These are phyloP conservation scores for Polymixis lichenea DNA, from an alignment of 2,888 invertebrate genomes.

Conservation along the genomic window DNA sequence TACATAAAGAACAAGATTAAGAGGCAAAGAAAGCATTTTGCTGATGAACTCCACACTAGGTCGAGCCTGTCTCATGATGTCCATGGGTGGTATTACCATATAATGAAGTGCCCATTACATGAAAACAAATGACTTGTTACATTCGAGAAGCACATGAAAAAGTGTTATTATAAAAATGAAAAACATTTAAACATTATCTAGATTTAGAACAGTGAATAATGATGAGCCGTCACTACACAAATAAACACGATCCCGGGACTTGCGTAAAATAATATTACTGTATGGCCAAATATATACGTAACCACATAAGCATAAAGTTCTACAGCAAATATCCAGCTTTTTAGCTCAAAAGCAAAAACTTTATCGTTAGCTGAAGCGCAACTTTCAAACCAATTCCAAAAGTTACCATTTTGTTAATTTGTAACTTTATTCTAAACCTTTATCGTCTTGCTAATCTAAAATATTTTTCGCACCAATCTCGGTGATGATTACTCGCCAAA, in stretches of 20 bases:
- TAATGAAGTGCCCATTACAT: too few species aligned
- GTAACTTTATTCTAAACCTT: slow-evolving; percentile 11
- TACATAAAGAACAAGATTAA: too few species aligned
- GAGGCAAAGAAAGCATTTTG: too few species aligned
- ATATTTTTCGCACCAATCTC: slow-evolving; percentile 48
- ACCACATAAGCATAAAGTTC: neutral
- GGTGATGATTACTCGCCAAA: slow-evolving; percentile 53
- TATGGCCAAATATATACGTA: neutral
- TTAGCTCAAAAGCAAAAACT: slow-evolving; percentile 1
- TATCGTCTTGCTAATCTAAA: slow-evolving; percentile 39
- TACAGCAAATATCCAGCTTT: neutral
- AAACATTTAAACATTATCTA: too few species aligned
- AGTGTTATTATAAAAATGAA: too few species aligned
- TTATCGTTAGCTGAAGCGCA: slow-evolving; percentile 5
- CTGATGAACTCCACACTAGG: too few species aligned
- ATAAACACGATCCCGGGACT: neutral
- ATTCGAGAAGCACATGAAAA: too few species aligned
- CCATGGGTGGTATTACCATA: too few species aligned
- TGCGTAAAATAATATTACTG: neutral
- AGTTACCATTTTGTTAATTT: slow-evolving; percentile 30
- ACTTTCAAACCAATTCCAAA: slow-evolving; percentile 20
- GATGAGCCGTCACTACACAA: neutral
- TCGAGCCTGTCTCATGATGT: too few species aligned
- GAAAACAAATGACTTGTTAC: too few species aligned
- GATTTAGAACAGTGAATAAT: too few species aligned